phyloP scores from a whole-genome alignment of 1,140 invertebrate species.

The Nymphalis io region DNA sequence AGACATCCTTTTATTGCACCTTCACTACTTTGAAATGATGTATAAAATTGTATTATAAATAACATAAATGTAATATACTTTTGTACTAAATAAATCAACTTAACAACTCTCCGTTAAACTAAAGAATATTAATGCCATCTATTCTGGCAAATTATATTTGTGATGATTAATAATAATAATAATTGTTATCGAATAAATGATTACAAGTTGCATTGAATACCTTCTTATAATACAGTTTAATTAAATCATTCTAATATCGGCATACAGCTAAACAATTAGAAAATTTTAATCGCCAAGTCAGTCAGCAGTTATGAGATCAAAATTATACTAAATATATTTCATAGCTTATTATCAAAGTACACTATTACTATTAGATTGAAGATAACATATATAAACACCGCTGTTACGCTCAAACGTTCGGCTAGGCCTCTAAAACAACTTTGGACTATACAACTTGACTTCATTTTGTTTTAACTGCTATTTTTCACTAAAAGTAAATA shows the following conservation, averaged over 20 bases:
- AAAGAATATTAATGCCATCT: constrained; percentile 22
- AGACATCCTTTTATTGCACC: constrained; percentile 57
- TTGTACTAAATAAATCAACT: constrained; percentile 75
- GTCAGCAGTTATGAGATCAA: constrained; percentile 71
- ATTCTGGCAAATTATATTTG: constrained; percentile 43
- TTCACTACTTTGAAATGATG: constrained; percentile 46
- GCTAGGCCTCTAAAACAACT: constrained; percentile 43
- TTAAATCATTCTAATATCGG: constrained; percentile 33
- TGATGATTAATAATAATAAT: constrained; percentile 48
- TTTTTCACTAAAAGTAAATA: too few relatives aligned
- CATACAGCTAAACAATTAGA: constrained; percentile 45
- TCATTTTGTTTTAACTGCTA: constrained; percentile 22
- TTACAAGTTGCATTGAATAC: constrained; percentile 43
- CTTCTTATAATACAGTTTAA: constrained; percentile 41
- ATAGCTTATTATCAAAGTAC: constrained; percentile 33
- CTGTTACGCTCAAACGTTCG: constrained; percentile 24
- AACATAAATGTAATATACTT: constrained; percentile 50
- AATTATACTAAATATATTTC: constrained; percentile 38
- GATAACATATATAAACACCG: constrained; percentile 28
- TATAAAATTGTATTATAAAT: constrained; percentile 46
- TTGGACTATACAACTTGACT: constrained; percentile 31
- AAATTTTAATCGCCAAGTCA: constrained; percentile 55
- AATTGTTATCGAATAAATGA: constrained; percentile 21
- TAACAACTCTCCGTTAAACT: constrained; percentile 41
- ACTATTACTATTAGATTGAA: constrained; percentile 40